A percentile compares a stretch with the other conserved stretches of the same genome.
These are phyloP conservation scores for Cariama cristata DNA, from an alignment of 2,113 vertebrate species.

Conservation along the genomic window DNA sequence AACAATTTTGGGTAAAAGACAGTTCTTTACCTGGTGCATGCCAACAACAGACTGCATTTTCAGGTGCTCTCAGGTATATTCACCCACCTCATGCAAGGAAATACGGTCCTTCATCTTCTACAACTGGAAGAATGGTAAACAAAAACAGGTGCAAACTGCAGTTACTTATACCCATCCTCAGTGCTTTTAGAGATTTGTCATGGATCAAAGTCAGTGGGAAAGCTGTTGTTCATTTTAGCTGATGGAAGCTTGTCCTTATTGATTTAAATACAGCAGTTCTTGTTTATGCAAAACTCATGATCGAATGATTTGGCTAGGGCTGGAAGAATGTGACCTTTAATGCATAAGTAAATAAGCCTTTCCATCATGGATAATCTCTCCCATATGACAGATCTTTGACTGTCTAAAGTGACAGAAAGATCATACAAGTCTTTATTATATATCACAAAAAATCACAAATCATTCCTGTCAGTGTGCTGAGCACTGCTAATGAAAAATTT, in stretches of 20 bases:
- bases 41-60: not conserved
- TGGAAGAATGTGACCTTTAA: slow-evolving; percentile 18
- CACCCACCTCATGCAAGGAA: not conserved
- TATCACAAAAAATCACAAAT: slow-evolving; percentile 2
- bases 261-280: not conserved
- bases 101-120: not conserved
- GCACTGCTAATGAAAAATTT: not conserved
- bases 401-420: not conserved
- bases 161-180: not conserved
- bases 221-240: not conserved
- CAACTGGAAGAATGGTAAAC: not conserved
- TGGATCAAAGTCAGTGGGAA: not conserved
- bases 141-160: not conserved
- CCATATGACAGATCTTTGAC: not conserved
- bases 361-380: not conserved
- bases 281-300: not conserved
- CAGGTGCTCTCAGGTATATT: not conserved
- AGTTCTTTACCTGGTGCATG: not conserved
- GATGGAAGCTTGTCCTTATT: not conserved
- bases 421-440: not conserved
- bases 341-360: slow-evolving; percentile 22
- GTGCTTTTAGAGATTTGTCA: not conserved
- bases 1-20: not conserved
- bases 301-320: not conserved
- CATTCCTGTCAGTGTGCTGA: not conserved